Percentiles rank a stretch among this genome's conserved stretches.
These are phyloP conservation scores for Plagodis pulveraria DNA, from an alignment of 2,888 invertebrate species.

Conservation along the genomic window DNA sequence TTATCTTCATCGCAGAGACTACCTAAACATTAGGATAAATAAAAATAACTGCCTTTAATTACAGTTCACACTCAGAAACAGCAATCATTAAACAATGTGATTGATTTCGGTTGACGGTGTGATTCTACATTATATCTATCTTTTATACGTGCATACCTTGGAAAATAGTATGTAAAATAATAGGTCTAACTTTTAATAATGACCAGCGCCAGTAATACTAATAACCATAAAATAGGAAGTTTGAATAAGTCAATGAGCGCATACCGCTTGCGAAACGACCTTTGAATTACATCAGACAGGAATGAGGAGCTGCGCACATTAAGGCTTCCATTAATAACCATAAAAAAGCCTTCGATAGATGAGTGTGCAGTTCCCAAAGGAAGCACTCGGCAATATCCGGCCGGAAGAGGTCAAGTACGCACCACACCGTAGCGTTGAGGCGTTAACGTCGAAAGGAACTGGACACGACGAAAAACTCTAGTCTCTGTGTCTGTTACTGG, in stretches of 20 bases:
- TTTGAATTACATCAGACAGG: background rate
- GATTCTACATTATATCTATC: no score
- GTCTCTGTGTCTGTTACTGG: background rate
- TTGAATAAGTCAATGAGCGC: background rate
- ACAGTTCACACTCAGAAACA: no score
- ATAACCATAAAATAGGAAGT: background rate
- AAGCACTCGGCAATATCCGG: conserved; percentile 39
- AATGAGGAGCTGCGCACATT: conserved; percentile 9
- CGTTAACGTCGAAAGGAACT: conserved; percentile 33
- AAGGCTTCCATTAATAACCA: conserved; percentile 20
- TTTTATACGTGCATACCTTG: no score
- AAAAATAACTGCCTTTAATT: background rate
- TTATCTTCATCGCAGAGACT: no score
- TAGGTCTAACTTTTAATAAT: no score
- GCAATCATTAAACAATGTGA: no score
- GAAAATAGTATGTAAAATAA: no score
- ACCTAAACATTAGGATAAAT: background rate
- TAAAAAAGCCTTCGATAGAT: conserved; percentile 26
- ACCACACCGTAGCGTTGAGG: conserved; percentile 14
- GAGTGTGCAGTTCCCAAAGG: conserved; percentile 32
- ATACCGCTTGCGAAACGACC: background rate
- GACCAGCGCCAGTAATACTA: background rate
- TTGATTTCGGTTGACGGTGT: no score
- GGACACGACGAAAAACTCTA: background rate
- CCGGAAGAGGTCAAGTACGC: conserved; percentile 40